Evolutionary conservation across 2,888 invertebrate species (phyloP).

Genomic region (Dusona sp.): DNA sequence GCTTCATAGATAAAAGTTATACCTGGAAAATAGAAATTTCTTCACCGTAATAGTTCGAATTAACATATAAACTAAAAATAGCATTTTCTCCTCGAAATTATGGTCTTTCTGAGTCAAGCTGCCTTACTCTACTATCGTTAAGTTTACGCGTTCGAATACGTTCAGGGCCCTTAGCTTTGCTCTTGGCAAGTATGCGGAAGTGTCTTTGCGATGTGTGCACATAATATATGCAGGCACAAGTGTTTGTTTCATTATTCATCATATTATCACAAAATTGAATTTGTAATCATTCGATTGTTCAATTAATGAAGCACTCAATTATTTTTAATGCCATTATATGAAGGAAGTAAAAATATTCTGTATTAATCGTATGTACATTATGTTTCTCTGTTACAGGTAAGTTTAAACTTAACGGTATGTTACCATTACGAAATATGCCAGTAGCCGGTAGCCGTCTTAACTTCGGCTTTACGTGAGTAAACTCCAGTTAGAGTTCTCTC

Average conservation of each 20-base stretch:
- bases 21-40: too few species aligned
- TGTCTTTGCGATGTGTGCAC: neutral
- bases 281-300: neutral
- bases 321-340: neutral
- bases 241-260: neutral
- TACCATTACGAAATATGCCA: slow-evolving; percentile 64
- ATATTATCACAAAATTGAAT: neutral
- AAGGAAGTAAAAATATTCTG: neutral
- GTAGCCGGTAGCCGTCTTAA: slow-evolving; percentile 36
- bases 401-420: slow-evolving; percentile 73
- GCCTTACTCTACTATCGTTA: neutral
- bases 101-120: neutral
- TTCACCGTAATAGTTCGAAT: too few species aligned
- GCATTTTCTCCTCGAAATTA: neutral
- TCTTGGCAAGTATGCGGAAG: neutral
- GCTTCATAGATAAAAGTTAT: neutral
- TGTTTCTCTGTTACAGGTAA: slow-evolving; percentile 75
- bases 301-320: neutral
- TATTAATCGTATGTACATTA: slow-evolving; percentile 53
- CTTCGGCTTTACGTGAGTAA: slow-evolving; percentile 63
- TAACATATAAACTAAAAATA: neutral
- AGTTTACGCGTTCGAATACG: neutral
- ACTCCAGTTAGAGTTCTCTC: slow-evolving; percentile 38
- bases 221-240: neutral
- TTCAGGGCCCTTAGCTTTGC: neutral